A percentile compares a stretch with the other conserved stretches of the same genome.
Conservation (phyloP, 1,140 invertebrate genomes). For the Aethina tumida region DNA sequence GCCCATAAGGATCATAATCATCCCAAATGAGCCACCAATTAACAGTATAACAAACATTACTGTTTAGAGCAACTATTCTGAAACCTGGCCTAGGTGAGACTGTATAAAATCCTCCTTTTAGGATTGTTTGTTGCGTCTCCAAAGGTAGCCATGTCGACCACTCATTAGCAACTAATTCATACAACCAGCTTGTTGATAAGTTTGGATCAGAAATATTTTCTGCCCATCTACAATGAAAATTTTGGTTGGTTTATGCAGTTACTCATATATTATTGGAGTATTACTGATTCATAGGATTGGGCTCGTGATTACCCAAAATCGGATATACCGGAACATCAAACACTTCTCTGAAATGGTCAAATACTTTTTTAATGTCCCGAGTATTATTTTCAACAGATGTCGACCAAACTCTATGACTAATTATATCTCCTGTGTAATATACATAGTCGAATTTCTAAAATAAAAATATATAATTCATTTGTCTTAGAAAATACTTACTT, state of each 20-base stretch:
- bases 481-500: constrained; percentile 1
- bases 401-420: constrained; percentile 77
- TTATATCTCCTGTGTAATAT: constrained; percentile 78
- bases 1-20: constrained; percentile 50
- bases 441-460: constrained; percentile 49
- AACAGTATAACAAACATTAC: constrained; percentile 58
- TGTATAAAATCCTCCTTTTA: constrained; percentile 61
- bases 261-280: not conserved
- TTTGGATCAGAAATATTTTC: constrained; percentile 18
- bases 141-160: constrained; percentile 55
- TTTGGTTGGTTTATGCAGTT: constrained; percentile 8
- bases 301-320: constrained; percentile 82
- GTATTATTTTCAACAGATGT: constrained; percentile 58
- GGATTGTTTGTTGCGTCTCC: constrained; percentile 49
- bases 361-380: constrained; percentile 38
- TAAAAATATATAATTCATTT: constrained; percentile 3
- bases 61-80: constrained; percentile 63
- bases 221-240: constrained; percentile 14
- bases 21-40: constrained; percentile 63
- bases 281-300: constrained; percentile 77
- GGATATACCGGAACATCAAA: constrained; percentile 58
- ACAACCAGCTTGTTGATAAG: constrained; percentile 59
- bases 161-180: constrained; percentile 47
- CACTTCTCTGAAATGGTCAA: constrained; percentile 46
- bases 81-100: constrained; percentile 50